Evolutionary conservation across 2,797 vertebrate species (phyloP).

Genomic region (Graptemys geographica): DNA sequence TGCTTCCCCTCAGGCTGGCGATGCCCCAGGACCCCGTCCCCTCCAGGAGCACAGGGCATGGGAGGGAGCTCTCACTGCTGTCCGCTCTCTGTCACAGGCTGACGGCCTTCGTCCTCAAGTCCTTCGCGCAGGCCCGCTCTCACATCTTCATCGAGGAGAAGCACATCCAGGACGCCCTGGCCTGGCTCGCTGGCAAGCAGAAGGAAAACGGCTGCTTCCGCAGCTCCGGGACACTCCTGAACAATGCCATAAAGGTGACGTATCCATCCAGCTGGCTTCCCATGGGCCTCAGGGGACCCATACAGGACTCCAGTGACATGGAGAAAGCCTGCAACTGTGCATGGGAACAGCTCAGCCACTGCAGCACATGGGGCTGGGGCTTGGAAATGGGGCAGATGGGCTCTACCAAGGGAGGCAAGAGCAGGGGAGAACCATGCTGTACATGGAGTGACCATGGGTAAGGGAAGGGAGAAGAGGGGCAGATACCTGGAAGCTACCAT

Average conservation of each 20-base stretch:
- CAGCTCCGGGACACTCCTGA: neutral
- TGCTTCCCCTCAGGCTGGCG: neutral
- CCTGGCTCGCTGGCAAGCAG: neutral
- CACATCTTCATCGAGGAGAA: neutral
- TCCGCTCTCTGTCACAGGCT: neutral
- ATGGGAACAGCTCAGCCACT: neutral
- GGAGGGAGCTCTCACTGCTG: neutral
- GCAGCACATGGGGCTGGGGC: rapidly evolving
- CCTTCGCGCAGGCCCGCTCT: neutral
- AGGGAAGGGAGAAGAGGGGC: neutral
- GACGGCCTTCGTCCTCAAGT: neutral
- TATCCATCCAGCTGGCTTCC: neutral
- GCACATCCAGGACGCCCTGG: neutral
- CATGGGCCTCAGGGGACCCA: neutral
- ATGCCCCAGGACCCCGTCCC: neutral
- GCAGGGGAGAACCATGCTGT: neutral
- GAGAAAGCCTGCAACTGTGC: neutral
- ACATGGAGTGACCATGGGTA: neutral
- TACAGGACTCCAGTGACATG: neutral
- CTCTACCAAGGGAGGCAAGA: neutral
- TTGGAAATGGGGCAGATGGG: too few species aligned
- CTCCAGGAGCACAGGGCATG: neutral
- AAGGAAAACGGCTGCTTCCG: neutral
- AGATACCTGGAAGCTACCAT: neutral
- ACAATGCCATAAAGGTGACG: rapidly evolving